These are phyloP conservation scores for Eupithecia tripunctaria DNA, from an alignment of 2,888 invertebrate species.

Conservation along the genomic window DNA sequence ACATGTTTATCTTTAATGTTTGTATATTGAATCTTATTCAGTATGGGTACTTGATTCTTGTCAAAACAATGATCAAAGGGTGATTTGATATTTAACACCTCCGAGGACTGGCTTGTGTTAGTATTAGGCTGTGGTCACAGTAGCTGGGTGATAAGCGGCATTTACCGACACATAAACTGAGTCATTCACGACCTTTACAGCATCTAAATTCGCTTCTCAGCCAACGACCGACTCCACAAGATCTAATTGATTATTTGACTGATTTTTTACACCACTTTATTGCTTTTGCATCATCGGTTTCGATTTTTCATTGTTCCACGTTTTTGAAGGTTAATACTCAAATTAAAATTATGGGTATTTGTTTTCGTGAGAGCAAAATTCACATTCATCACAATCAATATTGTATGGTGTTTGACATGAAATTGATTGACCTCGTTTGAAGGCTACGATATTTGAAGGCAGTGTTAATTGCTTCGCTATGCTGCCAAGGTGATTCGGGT, in stretches of 20 bases:
- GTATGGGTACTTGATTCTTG: background rate
- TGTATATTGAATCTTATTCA: background rate
- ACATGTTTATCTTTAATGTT: background rate
- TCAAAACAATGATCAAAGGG: background rate
- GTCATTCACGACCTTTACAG: slow-evolving; percentile 74
- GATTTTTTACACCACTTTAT: slow-evolving; percentile 5
- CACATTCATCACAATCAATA: slow-evolving; percentile 22
- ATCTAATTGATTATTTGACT: slow-evolving; percentile 25
- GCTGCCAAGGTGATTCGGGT: slow-evolving; percentile 58
- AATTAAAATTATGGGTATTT: background rate
- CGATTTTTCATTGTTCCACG: background rate
- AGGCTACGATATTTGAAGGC: slow-evolving; percentile 62
- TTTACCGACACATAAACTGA: slow-evolving; percentile 61
- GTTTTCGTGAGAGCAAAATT: slow-evolving; percentile 1
- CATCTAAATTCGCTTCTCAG: slow-evolving; percentile 71
- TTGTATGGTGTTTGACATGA: slow-evolving; percentile 34
- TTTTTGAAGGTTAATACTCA: slow-evolving; percentile 4
- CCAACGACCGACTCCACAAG: slow-evolving; percentile 58
- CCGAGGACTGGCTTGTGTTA: slow-evolving; percentile 21
- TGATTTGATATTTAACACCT: slow-evolving; percentile 26
- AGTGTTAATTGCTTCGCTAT: slow-evolving; percentile 62
- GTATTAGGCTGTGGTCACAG: background rate
- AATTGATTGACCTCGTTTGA: slow-evolving; percentile 50
- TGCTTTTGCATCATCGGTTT: slow-evolving; percentile 1
- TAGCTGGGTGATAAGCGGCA: slow-evolving; percentile 21